Evolutionary conservation across 2,113 vertebrate species (phyloP).

Genomic region (Litocranius walleri): DNA sequence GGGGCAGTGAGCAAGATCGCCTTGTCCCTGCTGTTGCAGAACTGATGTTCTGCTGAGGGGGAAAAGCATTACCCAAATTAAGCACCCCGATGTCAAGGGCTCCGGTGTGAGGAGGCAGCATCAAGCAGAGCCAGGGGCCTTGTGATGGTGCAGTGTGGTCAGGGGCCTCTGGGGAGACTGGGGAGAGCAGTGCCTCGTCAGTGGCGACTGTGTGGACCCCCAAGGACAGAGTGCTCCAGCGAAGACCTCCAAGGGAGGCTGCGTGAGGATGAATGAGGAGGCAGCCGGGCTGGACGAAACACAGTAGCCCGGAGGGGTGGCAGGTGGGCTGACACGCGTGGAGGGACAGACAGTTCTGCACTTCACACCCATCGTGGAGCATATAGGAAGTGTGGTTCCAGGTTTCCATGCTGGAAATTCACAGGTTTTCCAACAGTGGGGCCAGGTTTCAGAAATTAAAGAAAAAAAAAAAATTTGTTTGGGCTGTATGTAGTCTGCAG

Average conservation of each 20-base stretch:
- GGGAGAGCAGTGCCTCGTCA: not conserved
- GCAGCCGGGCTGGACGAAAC: not conserved
- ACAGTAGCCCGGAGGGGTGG: accelerated
- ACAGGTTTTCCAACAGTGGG: not conserved
- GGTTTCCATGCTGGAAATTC: not conserved
- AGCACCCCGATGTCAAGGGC: not conserved
- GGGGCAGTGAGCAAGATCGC: accelerated
- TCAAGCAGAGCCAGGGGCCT: not conserved
- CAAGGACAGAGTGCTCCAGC: not conserved
- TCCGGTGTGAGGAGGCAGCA: not conserved
- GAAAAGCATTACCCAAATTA: accelerated
- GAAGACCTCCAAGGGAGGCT: not conserved
- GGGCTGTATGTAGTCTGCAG: not conserved
- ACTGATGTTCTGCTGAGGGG: not conserved
- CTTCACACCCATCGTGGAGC: accelerated
- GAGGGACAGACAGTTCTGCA: too few species aligned
- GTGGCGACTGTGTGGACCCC: not conserved
- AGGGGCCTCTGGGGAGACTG: not conserved
- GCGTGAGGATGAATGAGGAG: not conserved
- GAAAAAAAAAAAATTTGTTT: not conserved
- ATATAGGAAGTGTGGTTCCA: accelerated
- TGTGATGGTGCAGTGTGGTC: accelerated
- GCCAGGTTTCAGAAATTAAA: not conserved
- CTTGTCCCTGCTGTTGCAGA: not conserved
- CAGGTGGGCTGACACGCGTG: accelerated